Base-by-base conservation (phyloP, 1,140 invertebrate genomes). In the Macrobrachium rosenbergii region DNA sequence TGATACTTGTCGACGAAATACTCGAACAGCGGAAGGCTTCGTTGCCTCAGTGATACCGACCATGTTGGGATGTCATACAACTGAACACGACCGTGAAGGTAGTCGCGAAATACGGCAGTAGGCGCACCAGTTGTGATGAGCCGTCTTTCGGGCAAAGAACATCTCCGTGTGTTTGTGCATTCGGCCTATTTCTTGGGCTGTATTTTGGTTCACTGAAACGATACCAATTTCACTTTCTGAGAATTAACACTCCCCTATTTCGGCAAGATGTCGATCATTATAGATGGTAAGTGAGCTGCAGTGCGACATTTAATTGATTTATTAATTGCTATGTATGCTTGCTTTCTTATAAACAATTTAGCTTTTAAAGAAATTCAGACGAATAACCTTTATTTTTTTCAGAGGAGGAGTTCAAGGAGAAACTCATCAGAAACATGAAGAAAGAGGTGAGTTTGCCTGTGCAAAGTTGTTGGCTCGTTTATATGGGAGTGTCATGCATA, bases 381-480 rank as follows among this genome's bases (percentile, higher is more conserved):
- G 28, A 37, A 37, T 37, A 37, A 37, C 3, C 21, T 63, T 17
- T 14, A 43, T 85, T 86, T 83, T 78, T 79, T 88, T 93, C 91
- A 93, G 93, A 93, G 85, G 91, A 92, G 89, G 92, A 93, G 52
- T 94, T 93, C 90, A 95, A 96, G 91, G 96, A 96, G 90, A 94
- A 94, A 89, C 93, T 97, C 60, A 95, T 97, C 73, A 94, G 94
- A 72, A 93, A 94, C 89, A 96, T 97, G 19, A 97, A 97, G 92
- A 96, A 96, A 92, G 96, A 97, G 93, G 94, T 95, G 90, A 93
- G 92, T 81, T 23, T 37, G 37, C 69, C 21, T 73, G 37, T 73
- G 69, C n/a, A 73, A 37, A 37, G 28, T 37, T 37, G 28, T 37
- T 37, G 28, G 28, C 1, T 37, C 28, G 28, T 37, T 37, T 37